These are phyloP conservation scores for Microctonus hyperodae DNA, from an alignment of 2,888 invertebrate genomes.

Conservation along the genomic window DNA sequence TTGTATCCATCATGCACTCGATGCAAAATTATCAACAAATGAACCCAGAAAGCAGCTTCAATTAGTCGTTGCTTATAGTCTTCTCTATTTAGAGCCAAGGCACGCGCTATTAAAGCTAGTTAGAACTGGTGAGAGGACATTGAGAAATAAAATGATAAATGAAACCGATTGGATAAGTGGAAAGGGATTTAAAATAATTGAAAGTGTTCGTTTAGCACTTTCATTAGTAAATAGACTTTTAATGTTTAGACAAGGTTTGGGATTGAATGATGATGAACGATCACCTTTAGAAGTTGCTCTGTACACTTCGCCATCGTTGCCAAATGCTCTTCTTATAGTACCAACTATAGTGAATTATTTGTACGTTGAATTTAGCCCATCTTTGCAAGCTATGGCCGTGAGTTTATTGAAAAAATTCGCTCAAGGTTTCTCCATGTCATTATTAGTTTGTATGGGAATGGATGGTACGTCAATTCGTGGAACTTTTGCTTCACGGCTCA, in stretches of 20 bases:
- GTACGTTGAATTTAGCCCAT: conserved; percentile 67
- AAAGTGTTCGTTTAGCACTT: conserved; percentile 59
- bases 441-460: conserved; percentile 69
- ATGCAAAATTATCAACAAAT: conserved; percentile 51
- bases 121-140: conserved; percentile 56
- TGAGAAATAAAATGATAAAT: conserved; percentile 60
- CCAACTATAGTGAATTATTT: conserved; percentile 68
- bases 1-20: conserved; percentile 58
- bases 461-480: conserved; percentile 69
- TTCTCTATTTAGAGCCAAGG: conserved; percentile 59
- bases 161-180: conserved; percentile 62
- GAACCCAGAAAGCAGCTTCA: conserved; percentile 58
- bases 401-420: conserved; percentile 67
- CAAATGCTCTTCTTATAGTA: conserved; percentile 62
- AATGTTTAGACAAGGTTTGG: conserved; percentile 59
- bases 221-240: conserved; percentile 60
- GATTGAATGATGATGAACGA: conserved; percentile 51
- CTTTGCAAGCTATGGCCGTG: conserved; percentile 67
- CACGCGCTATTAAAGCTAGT: conserved; percentile 59
- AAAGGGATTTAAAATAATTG: conserved; percentile 59
- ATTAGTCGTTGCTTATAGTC: conserved; percentile 58
- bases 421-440: conserved; percentile 67
- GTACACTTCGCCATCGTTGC: conserved; percentile 60
- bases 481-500: conserved; percentile 66
- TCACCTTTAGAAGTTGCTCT: conserved; percentile 60